Evolutionary conservation across 1,140 invertebrate species (phyloP).

Genomic region (Drosophila punjabiensis): DNA sequence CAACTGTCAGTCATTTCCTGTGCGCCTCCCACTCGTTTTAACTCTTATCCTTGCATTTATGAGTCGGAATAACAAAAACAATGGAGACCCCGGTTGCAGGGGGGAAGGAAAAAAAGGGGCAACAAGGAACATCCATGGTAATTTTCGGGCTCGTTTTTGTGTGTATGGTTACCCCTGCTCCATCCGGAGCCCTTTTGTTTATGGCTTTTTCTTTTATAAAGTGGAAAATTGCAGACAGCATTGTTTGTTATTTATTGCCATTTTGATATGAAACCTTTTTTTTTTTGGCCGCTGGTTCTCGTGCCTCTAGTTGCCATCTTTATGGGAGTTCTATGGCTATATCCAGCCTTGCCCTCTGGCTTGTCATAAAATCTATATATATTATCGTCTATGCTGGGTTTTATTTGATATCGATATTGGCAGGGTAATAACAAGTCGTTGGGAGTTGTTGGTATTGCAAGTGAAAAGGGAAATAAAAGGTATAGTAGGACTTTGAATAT

Average conservation of each 20-base stretch:
- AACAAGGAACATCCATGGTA: slow-evolving; percentile 74
- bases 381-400: slow-evolving; percentile 47
- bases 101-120: slow-evolving; percentile 18
- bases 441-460: background rate
- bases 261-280: slow-evolving; percentile 79
- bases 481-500: background rate
- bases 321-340: slow-evolving; percentile 20
- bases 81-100: slow-evolving; percentile 1
- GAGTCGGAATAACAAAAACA: slow-evolving; percentile 43
- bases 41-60: slow-evolving; percentile 66
- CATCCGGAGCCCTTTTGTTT: slow-evolving; percentile 60
- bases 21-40: slow-evolving; percentile 19
- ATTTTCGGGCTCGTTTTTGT: slow-evolving; percentile 70
- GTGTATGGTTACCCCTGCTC: slow-evolving; percentile 9
- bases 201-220: slow-evolving; percentile 79
- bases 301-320: slow-evolving; percentile 33
- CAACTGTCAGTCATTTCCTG: slow-evolving; percentile 73
- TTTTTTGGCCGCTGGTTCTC: slow-evolving; percentile 14
- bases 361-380: slow-evolving; percentile 66
- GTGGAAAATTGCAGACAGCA: slow-evolving; percentile 82
- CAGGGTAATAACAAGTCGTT: slow-evolving; percentile 52
- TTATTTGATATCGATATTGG: slow-evolving; percentile 61
- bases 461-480: background rate
- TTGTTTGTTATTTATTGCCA: slow-evolving; percentile 83
- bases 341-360: slow-evolving; percentile 29